A percentile compares a stretch with the other conserved stretches of the same genome.
These are phyloP conservation scores for Mylabris phalerata DNA, from an alignment of 1,140 invertebrate species.

Conservation along the genomic window DNA sequence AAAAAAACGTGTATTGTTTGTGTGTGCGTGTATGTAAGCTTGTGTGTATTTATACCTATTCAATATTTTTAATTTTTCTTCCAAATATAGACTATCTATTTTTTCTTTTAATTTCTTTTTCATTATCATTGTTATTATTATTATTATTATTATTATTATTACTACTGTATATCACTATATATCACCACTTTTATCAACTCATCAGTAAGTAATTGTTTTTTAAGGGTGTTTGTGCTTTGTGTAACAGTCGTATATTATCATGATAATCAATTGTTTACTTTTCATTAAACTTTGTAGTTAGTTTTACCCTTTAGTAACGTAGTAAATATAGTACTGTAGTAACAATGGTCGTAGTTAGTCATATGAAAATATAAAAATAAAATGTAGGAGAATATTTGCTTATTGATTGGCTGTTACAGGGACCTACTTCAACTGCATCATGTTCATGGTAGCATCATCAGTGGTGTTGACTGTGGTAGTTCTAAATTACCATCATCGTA, in stretches of 20 bases:
- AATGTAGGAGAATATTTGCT: slow-evolving; percentile 3
- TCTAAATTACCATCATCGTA: slow-evolving; percentile 96
- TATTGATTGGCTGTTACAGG: slow-evolving; percentile 53
- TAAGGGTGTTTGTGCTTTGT: slow-evolving; percentile 25
- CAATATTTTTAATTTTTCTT: too few relatives aligned
- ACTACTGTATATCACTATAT: too few relatives aligned
- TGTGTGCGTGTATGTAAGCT: slow-evolving; percentile 21
- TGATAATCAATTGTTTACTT: slow-evolving; percentile 11
- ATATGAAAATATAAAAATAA: neutral
- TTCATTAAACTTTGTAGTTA: slow-evolving; percentile 8
- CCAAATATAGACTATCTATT: too few relatives aligned
- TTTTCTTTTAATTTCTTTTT: too few relatives aligned
- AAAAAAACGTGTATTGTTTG: slow-evolving; percentile 26
- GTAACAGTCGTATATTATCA: slow-evolving; percentile 23
- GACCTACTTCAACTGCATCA: slow-evolving; percentile 99
- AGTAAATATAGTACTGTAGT: slow-evolving; percentile 9
- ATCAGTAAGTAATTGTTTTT: too few relatives aligned
- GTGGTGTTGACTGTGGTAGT: slow-evolving; percentile 97
- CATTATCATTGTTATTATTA: too few relatives aligned
- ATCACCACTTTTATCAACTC: too few relatives aligned
- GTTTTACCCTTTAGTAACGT: slow-evolving; percentile 7
- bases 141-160: too few relatives aligned
- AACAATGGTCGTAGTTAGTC: slow-evolving; percentile 15
- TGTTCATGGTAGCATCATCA: slow-evolving; percentile 99
- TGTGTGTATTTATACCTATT: too few relatives aligned